Base-by-base conservation (phyloP, 2,888 invertebrate species). In the Drosophila putrida region DNA sequence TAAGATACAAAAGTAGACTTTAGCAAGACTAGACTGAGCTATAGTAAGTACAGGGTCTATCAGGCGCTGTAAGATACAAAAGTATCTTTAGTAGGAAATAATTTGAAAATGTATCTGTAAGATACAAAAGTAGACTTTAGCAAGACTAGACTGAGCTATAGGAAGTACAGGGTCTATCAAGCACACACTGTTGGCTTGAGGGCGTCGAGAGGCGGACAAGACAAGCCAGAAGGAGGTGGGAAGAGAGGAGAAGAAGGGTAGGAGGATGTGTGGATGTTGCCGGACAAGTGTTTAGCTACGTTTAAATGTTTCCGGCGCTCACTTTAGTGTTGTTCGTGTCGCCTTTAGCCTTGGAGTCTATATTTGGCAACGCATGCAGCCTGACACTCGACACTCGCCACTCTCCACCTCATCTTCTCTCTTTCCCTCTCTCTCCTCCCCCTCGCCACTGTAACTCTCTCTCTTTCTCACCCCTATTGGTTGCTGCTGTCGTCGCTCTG, bases 241-340 rank as follows among this genome's bases (percentile, higher is more conserved):
- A 55, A 28, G 41, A 31, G 27, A 39, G 59, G 20, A 15, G 15
- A 11, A n/a, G 27, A 28, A 25, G 27, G 33, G 20, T n/a, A 27
- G 38, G 35, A 36, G 11, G 4, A 27, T 27, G 33, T 9, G 25
- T 33, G 31, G 13, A n/a, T 39, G 43, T 31, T 64, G 63, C 70
- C 57, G 79, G 79, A 82, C 88, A 85, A 85, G 88, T 85, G 85
- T 88, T 88, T 88, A 86, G 83, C 86, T 70, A 81, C 83, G 81
- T 88, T 85, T 85, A 85, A 85, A 85, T 81, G 85, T 85, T 85
- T 85, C 85, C 85, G 85, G 88, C 81, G 85, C 86, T 78, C 81
- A 88, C 79, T 88, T 88, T 76, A 81, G 73, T 76, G 82, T 81
- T 74, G 67, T 9, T 47, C 67, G 77, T 82, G 81, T 82, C 80